phyloP scores from a whole-genome alignment of 2,113 vertebrate species.

The Cynopterus brachyotis region DNA sequence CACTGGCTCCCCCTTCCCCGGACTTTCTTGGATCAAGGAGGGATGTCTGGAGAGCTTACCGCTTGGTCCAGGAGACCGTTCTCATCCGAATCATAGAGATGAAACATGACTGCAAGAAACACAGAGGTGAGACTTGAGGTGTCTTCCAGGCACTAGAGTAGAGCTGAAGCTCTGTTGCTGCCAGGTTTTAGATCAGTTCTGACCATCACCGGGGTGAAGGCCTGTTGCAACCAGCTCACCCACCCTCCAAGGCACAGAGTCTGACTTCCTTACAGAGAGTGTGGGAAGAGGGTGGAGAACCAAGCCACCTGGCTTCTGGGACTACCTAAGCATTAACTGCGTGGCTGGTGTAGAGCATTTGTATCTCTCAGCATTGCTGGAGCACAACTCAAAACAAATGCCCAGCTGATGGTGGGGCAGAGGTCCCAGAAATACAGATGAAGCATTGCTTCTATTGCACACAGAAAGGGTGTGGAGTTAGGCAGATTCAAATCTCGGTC shows the following conservation, averaged over 20 bases:
- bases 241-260: not conserved
- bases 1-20: not conserved
- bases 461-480: not conserved
- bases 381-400: not conserved
- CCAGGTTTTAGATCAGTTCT: not conserved
- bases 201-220: not conserved
- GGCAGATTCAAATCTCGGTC: not conserved
- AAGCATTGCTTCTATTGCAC: not conserved
- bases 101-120: constrained; percentile 93
- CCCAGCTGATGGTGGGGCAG: not conserved
- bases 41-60: constrained; percentile 82
- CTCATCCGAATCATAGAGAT: constrained; percentile 94
- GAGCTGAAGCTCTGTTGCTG: not conserved
- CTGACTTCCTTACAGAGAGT: not conserved
- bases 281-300: not conserved
- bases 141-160: not conserved
- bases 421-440: not conserved
- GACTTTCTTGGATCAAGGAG: not conserved
- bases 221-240: not conserved
- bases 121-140: constrained; percentile 65
- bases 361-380: not conserved
- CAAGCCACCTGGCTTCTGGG: not conserved
- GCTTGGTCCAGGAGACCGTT: constrained; percentile 94
- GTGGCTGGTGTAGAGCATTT: not conserved
- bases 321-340: not conserved